Conservation (phyloP, 2,888 invertebrate species). For the Teleogryllus oceanicus region DNA sequence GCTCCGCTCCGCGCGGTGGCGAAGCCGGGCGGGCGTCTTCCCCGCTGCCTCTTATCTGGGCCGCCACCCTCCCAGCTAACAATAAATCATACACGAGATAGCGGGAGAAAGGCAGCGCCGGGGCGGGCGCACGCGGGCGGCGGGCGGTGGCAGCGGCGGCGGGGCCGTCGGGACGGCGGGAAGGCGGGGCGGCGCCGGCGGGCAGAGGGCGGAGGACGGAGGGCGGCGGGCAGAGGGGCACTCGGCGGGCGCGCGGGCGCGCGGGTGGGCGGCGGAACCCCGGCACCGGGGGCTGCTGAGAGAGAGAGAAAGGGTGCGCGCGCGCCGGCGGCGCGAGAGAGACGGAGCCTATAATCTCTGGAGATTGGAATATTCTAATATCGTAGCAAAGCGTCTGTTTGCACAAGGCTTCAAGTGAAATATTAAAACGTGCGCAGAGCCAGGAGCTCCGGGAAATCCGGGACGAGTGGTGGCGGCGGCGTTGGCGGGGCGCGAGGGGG, state of each 20-base stretch:
- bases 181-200: slow-evolving; percentile 26
- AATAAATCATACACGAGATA: slow-evolving; percentile 35
- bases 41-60: slow-evolving; percentile 28
- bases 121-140: background rate
- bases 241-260: background rate
- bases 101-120: slow-evolving; percentile 27
- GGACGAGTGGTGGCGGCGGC: slow-evolving; percentile 18
- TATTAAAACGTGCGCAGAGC: slow-evolving; percentile 39
- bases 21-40: background rate
- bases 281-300: background rate
- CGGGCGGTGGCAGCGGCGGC: background rate
- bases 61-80: slow-evolving; percentile 32
- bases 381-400: slow-evolving; percentile 40
- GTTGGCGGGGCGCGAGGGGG: background rate
- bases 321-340: background rate
- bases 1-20: background rate
- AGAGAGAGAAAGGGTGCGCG: slow-evolving; percentile 20
- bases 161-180: background rate
- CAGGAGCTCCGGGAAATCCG: slow-evolving; percentile 19
- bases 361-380: slow-evolving; percentile 43
- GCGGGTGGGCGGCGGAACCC: slow-evolving; percentile 24
- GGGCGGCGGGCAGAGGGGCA: too few relatives aligned
- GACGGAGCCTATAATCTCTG: slow-evolving; percentile 37
- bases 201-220: slow-evolving; percentile 19
- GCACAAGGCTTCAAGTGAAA: slow-evolving; percentile 42